Percentiles rank a stretch among this genome's conserved stretches.
Conservation (phyloP, 2,113 vertebrate genomes). For the Mystacornis crossleyi region DNA sequence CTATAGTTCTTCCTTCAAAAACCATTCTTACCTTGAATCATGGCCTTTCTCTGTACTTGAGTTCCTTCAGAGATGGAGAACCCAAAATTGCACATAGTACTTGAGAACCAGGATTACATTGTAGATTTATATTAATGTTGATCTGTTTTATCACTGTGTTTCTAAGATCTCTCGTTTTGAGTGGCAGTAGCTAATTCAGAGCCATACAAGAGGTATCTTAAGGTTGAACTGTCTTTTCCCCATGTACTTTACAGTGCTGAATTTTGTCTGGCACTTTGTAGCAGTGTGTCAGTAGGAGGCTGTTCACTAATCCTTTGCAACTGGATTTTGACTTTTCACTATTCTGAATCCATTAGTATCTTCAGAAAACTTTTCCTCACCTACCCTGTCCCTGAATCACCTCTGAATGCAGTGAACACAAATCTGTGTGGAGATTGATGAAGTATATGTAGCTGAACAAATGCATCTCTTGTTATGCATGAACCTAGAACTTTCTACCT, state of each 20-base stretch:
- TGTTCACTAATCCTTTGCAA: neutral
- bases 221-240: neutral
- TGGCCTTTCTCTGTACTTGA: neutral
- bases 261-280: neutral
- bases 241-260: neutral
- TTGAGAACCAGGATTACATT: neutral
- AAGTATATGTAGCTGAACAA: neutral
- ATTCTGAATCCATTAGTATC: neutral
- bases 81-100: neutral
- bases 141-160: neutral
- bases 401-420: neutral
- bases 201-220: neutral
- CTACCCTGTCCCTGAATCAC: neutral
- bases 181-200: neutral
- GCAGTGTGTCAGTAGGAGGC: neutral
- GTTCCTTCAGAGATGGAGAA: neutral
- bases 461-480: accelerated
- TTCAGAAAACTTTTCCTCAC: neutral
- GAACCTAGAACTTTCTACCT: neutral
- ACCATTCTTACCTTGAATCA: neutral
- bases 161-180: neutral
- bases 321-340: neutral
- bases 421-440: neutral
- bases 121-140: neutral
- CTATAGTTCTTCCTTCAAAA: neutral